Evolutionary conservation across 2,113 vertebrate genomes (phyloP).

Genomic region (Trochalopteron elliotii): DNA sequence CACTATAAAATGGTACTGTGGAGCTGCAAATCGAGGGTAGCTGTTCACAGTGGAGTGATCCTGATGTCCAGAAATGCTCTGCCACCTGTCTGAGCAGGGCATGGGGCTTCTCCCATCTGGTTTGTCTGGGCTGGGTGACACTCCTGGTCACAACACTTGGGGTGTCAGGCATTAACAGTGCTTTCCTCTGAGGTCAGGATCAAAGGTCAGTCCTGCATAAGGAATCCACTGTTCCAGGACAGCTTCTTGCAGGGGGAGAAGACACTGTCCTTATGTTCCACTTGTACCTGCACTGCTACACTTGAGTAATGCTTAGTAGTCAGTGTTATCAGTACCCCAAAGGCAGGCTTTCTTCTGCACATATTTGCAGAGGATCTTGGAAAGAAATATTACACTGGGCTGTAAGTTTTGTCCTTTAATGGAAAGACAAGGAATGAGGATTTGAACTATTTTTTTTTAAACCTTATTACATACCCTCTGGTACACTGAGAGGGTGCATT

Average conservation of each 20-base stretch:
- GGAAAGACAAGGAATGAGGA: background rate
- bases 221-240: background rate
- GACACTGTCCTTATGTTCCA: background rate
- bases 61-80: background rate
- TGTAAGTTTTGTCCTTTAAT: slow-evolving; percentile 52
- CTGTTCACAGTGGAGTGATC: background rate
- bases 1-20: background rate
- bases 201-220: background rate
- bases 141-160: background rate
- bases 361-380: background rate
- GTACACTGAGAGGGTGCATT: background rate
- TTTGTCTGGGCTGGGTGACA: background rate
- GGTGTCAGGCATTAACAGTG: background rate
- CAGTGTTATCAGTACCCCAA: background rate
- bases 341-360: background rate
- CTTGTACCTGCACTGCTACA: background rate
- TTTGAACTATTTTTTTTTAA: background rate
- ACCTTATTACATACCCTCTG: background rate
- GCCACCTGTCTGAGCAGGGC: background rate
- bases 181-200: background rate
- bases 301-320: background rate
- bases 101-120: background rate
- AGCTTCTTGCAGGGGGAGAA: background rate
- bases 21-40: background rate
- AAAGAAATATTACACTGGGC: background rate